These are phyloP conservation scores for Platerodrilus igneus DNA, from an alignment of 2,888 invertebrate genomes.

Conservation along the genomic window DNA sequence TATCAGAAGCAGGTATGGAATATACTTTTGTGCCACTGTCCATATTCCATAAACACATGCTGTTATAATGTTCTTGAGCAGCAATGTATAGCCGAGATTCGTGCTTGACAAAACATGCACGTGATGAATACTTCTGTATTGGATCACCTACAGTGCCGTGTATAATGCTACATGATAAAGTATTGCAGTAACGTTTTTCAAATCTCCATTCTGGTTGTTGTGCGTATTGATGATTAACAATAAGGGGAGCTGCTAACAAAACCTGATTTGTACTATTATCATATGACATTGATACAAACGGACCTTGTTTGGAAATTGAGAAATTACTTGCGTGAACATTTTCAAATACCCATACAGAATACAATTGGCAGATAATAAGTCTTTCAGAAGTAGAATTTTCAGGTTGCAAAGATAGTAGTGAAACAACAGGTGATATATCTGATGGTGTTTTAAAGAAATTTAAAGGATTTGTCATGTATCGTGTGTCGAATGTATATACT, in stretches of 20 bases:
- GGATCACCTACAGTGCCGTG: conserved; percentile 65
- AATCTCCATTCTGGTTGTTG: conserved; percentile 54
- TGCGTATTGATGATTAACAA: conserved; percentile 51
- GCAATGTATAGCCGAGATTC: conserved; percentile 62
- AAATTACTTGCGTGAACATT: conserved; percentile 45
- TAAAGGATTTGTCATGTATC: conserved; percentile 53
- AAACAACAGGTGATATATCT: conserved; percentile 70
- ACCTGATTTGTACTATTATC: conserved; percentile 61
- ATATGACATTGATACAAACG: conserved; percentile 70
- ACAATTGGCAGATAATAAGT: conserved; percentile 69
- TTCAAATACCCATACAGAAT: conserved; percentile 65
- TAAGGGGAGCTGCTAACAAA: conserved; percentile 68
- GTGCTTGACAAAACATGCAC: conserved; percentile 56
- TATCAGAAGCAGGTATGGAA: conserved; percentile 59
- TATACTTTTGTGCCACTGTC: conserved; percentile 51
- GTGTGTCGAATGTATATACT: conserved; percentile 70
- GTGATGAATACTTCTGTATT: conserved; percentile 62
- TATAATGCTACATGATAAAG: conserved; percentile 53
- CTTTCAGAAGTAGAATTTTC: conserved; percentile 53
- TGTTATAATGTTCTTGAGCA: conserved; percentile 68
- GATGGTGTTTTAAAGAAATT: conserved; percentile 41
- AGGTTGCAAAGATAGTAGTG: conserved; percentile 53
- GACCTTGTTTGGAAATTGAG: conserved; percentile 62
- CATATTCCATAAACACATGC: conserved; percentile 62
- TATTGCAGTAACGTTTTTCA: conserved; percentile 46